phyloP scores from a whole-genome alignment of 2,797 vertebrate species.

The Sebastes steindachneri region DNA sequence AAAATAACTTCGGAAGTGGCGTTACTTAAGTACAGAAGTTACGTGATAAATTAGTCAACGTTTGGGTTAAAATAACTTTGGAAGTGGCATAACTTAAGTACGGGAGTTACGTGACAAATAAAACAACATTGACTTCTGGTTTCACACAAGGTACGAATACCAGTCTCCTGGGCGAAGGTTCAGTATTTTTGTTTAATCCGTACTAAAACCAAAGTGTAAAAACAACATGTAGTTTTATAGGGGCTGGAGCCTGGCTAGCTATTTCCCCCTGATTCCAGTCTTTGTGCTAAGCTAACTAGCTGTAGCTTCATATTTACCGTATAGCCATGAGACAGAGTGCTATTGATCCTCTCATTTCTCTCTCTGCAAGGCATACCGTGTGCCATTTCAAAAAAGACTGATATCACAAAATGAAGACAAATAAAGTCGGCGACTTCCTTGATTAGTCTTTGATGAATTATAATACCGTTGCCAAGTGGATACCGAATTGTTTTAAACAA shows the following conservation, averaged over 20 bases:
- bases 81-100: too few relatives aligned
- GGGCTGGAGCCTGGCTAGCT: not conserved
- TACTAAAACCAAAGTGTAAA: not conserved
- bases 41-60: too few relatives aligned
- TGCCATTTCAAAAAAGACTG: not conserved
- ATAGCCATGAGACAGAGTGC: not conserved
- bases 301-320: not conserved
- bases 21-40: too few relatives aligned
- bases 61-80: too few relatives aligned
- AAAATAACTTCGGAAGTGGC: too few relatives aligned
- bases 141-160: too few relatives aligned
- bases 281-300: not conserved
- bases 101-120: too few relatives aligned
- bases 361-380: not conserved
- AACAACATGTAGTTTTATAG: not conserved
- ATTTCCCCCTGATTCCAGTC: not conserved
- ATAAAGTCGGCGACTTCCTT: not conserved
- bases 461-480: not conserved
- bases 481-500: not conserved
- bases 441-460: not conserved
- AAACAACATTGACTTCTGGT: too few relatives aligned
- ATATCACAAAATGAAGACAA: not conserved
- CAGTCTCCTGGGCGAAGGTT: too few relatives aligned
- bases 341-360: not conserved
- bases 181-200: not conserved